Percentiles rank a stretch among this genome's conserved stretches.
Evolutionary conservation across 2,113 vertebrate genomes (phyloP).

Genomic region (Cinclus cinclus): DNA sequence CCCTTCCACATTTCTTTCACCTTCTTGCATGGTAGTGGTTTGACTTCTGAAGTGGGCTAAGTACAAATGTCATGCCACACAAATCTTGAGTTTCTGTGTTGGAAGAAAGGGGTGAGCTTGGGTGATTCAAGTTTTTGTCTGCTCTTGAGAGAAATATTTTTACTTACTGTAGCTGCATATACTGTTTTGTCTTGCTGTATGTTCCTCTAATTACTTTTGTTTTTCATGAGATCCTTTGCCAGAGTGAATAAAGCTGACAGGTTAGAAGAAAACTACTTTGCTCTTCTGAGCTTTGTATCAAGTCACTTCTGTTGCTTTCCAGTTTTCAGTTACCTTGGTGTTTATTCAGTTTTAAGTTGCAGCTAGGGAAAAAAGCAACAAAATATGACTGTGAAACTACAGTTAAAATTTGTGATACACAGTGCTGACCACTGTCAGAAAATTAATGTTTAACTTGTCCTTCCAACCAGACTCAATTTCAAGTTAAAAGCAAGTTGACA

Average conservation of each 20-base stretch:
- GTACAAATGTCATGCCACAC: background rate
- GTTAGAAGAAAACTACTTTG: background rate
- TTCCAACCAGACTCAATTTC: constrained; percentile 12
- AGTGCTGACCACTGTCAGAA: background rate
- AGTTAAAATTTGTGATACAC: background rate
- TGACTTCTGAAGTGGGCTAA: background rate
- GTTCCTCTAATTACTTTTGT: background rate
- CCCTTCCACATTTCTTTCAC: background rate
- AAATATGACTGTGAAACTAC: constrained; percentile 33
- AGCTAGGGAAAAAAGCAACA: background rate
- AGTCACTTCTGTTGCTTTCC: background rate
- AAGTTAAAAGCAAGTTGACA: constrained; percentile 24
- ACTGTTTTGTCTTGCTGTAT: background rate
- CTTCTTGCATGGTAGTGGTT: background rate
- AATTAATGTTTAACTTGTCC: constrained; percentile 57
- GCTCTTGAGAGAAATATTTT: background rate
- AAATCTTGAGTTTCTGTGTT: background rate
- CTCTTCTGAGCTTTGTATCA: background rate
- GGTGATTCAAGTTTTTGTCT: background rate
- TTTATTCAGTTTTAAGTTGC: background rate
- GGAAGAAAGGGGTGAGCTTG: background rate
- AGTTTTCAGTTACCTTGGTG: background rate
- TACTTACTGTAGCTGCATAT: background rate
- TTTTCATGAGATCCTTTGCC: background rate
- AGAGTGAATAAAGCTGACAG: background rate